Evolutionary conservation across 2,797 vertebrate species (phyloP).

Genomic region (Rhabdophis nuchalis): DNA sequence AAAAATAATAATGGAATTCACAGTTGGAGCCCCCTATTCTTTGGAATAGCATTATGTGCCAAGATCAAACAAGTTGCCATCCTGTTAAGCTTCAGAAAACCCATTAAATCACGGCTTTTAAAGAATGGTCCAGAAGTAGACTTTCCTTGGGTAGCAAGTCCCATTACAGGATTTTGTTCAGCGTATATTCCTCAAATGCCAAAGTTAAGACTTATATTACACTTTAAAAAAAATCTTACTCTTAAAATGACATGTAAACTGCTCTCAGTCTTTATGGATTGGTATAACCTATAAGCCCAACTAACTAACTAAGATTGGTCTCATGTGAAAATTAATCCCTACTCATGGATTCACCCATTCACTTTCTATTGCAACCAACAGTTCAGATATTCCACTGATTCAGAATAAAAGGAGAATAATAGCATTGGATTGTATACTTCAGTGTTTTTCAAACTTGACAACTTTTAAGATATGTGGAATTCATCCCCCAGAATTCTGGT

Average conservation of each 20-base stretch:
- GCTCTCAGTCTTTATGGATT: not conserved
- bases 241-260: not conserved
- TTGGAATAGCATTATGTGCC: not conserved
- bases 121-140: not conserved
- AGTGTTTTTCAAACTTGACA: not conserved
- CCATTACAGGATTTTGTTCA: not conserved
- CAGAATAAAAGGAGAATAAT: not conserved
- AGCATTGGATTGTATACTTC: not conserved
- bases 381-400: not conserved
- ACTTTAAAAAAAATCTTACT: not conserved
- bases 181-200: not conserved
- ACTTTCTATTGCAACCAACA: not conserved
- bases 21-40: not conserved
- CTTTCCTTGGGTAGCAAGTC: not conserved
- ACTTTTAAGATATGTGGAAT: not conserved
- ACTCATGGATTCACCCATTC: not conserved
- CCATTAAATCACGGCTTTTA: not conserved
- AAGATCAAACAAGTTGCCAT: not conserved
- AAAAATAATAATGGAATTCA: not conserved
- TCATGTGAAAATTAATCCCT: not conserved
- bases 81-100: not conserved
- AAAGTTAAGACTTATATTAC: not conserved
- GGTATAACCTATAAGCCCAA: not conserved
- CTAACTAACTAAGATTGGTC: not conserved
- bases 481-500: not conserved